These are phyloP conservation scores for Prunella strophiata DNA, from an alignment of 2,797 vertebrate genomes.

Conservation along the genomic window DNA sequence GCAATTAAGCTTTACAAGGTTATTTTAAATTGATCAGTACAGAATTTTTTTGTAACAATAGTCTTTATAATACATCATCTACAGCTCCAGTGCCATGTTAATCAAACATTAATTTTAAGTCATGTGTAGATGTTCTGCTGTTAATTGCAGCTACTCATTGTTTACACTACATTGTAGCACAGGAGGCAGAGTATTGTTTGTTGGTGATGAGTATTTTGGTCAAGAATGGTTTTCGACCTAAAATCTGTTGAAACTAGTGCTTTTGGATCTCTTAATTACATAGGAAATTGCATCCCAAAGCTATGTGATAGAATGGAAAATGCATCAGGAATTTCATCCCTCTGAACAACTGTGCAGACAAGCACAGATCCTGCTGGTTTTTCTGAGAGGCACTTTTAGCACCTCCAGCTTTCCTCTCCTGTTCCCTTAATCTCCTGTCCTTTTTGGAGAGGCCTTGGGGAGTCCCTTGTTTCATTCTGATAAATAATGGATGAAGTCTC, in stretches of 20 bases:
- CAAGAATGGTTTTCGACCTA: background rate
- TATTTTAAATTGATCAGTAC: constrained; percentile 46
- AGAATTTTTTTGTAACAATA: constrained; percentile 4
- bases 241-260: background rate
- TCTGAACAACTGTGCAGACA: background rate
- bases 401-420: background rate
- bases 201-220: background rate
- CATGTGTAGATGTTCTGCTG: background rate
- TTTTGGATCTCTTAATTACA: background rate
- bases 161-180: background rate
- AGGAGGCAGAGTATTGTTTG: background rate
- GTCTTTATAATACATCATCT: background rate
- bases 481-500: background rate
- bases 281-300: background rate
- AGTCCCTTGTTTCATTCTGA: background rate
- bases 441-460: background rate
- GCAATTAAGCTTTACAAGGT: constrained; percentile 64
- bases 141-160: background rate
- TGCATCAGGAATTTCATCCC: background rate
- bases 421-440: background rate
- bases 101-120: background rate
- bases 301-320: background rate
- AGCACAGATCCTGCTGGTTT: background rate
- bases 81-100: background rate
- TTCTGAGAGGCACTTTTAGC: background rate